A percentile compares a stretch with the other conserved stretches of the same genome.
phyloP scores from a whole-genome alignment of 2,888 invertebrate genomes.

The Trichacis sp. region DNA sequence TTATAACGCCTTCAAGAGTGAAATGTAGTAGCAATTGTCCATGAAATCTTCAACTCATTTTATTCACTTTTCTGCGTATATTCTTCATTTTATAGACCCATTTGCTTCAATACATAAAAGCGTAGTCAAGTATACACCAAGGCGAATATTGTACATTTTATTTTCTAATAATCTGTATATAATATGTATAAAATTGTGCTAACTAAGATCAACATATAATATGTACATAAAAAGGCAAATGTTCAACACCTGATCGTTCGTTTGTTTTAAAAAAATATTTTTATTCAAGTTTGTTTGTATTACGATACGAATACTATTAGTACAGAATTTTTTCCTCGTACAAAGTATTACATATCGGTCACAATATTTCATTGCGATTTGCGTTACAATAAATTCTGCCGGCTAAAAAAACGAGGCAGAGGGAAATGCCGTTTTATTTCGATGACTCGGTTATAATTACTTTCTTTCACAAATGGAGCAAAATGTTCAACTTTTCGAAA shows the following conservation, averaged over 20 bases:
- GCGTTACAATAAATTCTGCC: conserved; percentile 28
- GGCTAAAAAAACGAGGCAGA: conserved; percentile 7
- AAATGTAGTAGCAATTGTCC: no score
- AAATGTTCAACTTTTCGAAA: conserved; percentile 1
- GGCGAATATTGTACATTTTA: conserved; percentile 31
- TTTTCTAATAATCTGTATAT: conserved; percentile 43
- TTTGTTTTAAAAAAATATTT: conserved; percentile 63
- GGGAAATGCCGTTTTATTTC: conserved; percentile 16
- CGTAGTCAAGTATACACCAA: conserved; percentile 8
- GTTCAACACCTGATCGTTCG: conserved; percentile 65
- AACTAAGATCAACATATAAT: conserved; percentile 67
- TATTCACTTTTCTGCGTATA: no score
- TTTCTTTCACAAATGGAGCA: neutral
- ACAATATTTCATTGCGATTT: conserved; percentile 44
- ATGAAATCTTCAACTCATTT: no score
- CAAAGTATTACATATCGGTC: conserved; percentile 49
- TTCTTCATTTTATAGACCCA: neutral
- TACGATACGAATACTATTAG: conserved; percentile 51
- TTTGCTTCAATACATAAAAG: conserved; percentile 6
- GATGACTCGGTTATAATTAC: conserved; percentile 18
- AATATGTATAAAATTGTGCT: conserved; percentile 66
- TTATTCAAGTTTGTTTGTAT: conserved; percentile 53
- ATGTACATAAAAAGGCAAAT: conserved; percentile 69
- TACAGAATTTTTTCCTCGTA: conserved; percentile 54
- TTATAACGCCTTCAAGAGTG: no score